Conservation (phyloP, 2,797 vertebrate genomes). For the Psittacula derbiana region DNA sequence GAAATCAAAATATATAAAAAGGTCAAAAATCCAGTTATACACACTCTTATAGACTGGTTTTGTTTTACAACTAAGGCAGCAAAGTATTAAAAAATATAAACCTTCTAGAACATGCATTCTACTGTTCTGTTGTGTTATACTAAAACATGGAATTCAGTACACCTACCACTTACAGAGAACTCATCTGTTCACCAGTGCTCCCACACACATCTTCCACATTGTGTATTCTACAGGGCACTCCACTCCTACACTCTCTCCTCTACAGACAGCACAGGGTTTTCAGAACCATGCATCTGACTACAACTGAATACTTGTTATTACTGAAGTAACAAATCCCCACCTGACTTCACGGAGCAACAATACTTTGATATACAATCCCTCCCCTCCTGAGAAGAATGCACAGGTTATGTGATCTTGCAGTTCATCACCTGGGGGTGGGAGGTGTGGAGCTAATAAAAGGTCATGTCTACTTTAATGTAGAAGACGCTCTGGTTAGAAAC, state of each 20-base stretch:
- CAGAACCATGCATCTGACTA: not conserved
- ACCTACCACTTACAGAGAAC: not conserved
- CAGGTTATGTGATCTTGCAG: not conserved
- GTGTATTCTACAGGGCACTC: too few species aligned
- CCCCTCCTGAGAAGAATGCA: not conserved
- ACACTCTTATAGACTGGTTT: not conserved
- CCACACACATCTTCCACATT: rapidly evolving
- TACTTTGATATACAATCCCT: not conserved
- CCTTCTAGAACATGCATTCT: not conserved
- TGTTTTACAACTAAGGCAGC: not conserved
- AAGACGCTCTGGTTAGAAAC: not conserved
- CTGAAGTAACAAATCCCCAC: not conserved
- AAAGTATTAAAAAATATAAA: not conserved
- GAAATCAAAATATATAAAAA: not conserved
- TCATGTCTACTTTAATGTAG: not conserved
- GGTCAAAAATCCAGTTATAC: not conserved
- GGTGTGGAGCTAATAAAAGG: not conserved
- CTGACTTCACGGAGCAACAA: not conserved
- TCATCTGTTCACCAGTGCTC: not conserved
- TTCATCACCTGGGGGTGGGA: not conserved
- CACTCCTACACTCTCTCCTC: not conserved
- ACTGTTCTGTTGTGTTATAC: not conserved
- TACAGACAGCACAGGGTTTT: too few species aligned
- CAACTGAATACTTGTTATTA: not conserved
- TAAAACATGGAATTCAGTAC: not conserved